A percentile compares a stretch with the other conserved stretches of the same genome.
Evolutionary conservation across 2,113 vertebrate species (phyloP).

Genomic region (Suncus etruscus): DNA sequence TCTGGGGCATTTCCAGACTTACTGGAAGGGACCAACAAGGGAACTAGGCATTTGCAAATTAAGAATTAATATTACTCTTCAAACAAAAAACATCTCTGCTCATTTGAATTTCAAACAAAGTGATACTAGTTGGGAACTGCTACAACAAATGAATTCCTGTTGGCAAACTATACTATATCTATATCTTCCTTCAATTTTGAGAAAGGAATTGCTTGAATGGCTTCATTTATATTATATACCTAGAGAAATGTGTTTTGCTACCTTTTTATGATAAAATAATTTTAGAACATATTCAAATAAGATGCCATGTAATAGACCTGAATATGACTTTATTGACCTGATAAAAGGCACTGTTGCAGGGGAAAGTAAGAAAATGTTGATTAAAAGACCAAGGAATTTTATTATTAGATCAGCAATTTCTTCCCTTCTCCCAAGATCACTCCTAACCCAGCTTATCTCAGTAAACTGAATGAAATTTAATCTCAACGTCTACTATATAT

Average conservation of each 20-base stretch:
- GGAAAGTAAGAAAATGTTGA: slow-evolving; percentile 45
- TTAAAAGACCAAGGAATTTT: slow-evolving; percentile 31
- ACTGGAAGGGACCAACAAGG: neutral
- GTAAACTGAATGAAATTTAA: slow-evolving; percentile 66
- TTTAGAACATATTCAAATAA: slow-evolving; percentile 34
- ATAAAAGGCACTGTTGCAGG: slow-evolving; percentile 37
- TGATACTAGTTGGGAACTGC: neutral
- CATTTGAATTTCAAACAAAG: slow-evolving; percentile 57
- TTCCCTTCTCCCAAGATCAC: neutral
- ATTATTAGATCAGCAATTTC: slow-evolving; percentile 28
- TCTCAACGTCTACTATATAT: slow-evolving; percentile 62
- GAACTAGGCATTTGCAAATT: slow-evolving; percentile 22
- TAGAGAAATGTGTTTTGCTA: slow-evolving; percentile 31
- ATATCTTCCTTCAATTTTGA: neutral
- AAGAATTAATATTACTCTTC: slow-evolving; percentile 33
- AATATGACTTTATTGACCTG: slow-evolving; percentile 29
- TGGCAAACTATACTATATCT: neutral
- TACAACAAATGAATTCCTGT: neutral
- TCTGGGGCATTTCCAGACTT: neutral
- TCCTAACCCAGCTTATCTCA: slow-evolving; percentile 42
- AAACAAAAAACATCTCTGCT: slow-evolving; percentile 46
- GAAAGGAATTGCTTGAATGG: neutral
- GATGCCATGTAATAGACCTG: slow-evolving; percentile 17
- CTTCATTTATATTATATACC: slow-evolving; percentile 6
- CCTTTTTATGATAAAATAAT: neutral